Conservation (phyloP, 2,888 invertebrate species). For the Latrodectus hesperus region DNA sequence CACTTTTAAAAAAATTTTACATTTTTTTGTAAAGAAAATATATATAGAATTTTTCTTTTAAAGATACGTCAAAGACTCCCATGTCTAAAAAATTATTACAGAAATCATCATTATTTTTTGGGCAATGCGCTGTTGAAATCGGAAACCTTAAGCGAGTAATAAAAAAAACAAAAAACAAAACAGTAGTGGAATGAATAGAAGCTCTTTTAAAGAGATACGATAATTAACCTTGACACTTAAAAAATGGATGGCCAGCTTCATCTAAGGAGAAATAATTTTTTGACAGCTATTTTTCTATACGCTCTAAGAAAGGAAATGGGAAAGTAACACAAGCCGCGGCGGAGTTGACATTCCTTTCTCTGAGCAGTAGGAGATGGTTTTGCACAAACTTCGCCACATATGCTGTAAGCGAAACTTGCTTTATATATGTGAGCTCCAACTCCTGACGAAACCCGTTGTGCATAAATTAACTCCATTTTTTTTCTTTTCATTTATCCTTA, state of each 20-base stretch:
- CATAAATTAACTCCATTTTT: slow-evolving; percentile 51
- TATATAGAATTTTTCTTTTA: too few species aligned
- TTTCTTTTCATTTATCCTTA: slow-evolving; percentile 45
- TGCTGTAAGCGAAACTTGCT: background rate
- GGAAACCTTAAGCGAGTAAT: too few species aligned
- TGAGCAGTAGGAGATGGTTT: background rate
- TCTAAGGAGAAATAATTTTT: slow-evolving; percentile 5
- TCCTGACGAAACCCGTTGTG: slow-evolving; percentile 47
- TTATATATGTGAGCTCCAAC: background rate
- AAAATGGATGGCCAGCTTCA: background rate
- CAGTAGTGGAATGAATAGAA: background rate
- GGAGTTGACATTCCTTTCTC: background rate
- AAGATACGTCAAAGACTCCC: too few species aligned
- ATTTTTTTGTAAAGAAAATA: too few species aligned
- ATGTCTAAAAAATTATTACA: too few species aligned
- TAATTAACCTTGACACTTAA: background rate
- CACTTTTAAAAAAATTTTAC: too few species aligned
- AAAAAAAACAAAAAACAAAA: background rate
- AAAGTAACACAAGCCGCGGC: background rate
- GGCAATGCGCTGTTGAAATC: too few species aligned
- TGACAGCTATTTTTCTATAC: background rate
- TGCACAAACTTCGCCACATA: background rate
- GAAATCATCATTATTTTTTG: too few species aligned
- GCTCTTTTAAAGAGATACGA: background rate
- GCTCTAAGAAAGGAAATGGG: background rate